Evolutionary conservation across 2,888 invertebrate species (phyloP), one percentile per base, ranked within the genome.

Genomic region (Adineta ricciae): DNA sequence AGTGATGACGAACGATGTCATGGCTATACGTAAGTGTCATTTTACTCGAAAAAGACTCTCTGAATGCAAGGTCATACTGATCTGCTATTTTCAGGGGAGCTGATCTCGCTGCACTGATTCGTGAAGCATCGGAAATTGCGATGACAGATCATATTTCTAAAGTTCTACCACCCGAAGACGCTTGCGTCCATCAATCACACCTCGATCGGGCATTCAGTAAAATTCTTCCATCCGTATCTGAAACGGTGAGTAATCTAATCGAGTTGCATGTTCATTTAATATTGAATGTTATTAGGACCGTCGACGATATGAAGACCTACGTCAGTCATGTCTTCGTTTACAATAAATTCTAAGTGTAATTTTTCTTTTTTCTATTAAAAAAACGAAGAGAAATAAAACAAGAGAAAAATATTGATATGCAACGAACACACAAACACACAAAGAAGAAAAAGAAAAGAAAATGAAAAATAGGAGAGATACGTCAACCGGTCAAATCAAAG

Each of bases 101-200:
- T 0, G 98, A 98, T 92, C 91, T 99, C 85, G 94, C 95, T 1
- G 95, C 96, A 0, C 91, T 98, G 84, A 94, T 98, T 0, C 92
- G 95, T 87, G 95, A 96, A 89, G 95, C 97, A 0, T 94, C 95
- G 0, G 93, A 95, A 64, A 92, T 93, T 87, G 93, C 96, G 0
- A 90, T 97, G 82, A 94, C 94, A 86, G 94, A 94, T 87, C 93
- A 94, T 86, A 93, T 96, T 83, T 86, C 54, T 46, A 83, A 82
- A 54, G 54, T 82, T 7, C 19, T 64, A 41, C 8, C 9, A 36
- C 21, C 82, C 24, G 86, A 86, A 49, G 83, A 86, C 41, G 86
- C 84, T 41, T 52, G 84, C 41, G 85, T 85, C 9, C 36, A 56
- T 32, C n/a, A 36, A 36, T 72, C 49, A 86, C 95, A 97, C 90